Evolutionary conservation across 2,113 vertebrate species (phyloP).

Genomic region (Chloroceryle aenea): DNA sequence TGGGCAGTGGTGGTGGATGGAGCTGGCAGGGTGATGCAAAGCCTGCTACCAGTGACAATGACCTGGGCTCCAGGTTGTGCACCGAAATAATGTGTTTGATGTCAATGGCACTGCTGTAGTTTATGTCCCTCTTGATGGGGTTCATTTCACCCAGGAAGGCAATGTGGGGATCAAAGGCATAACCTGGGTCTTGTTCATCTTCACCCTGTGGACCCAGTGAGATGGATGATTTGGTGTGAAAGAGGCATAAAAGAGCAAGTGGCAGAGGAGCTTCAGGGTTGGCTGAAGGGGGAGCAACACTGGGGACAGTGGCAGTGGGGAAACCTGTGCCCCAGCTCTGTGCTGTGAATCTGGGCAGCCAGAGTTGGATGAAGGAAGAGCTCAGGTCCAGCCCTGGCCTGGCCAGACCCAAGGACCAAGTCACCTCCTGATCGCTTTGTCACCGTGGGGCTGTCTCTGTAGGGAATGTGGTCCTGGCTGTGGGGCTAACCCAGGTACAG

Average conservation of each 20-base stretch:
- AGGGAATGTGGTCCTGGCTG: rapidly evolving
- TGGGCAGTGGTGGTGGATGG: background rate
- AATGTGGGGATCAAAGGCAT: background rate
- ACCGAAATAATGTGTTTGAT: rapidly evolving
- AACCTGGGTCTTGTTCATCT: background rate
- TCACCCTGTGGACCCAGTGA: background rate
- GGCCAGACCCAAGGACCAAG: background rate
- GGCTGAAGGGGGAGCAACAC: background rate
- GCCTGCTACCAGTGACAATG: background rate
- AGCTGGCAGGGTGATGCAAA: background rate
- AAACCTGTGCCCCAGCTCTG: background rate
- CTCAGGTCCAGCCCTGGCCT: background rate
- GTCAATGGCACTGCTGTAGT: background rate
- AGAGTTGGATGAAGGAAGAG: background rate
- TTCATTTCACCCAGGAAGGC: background rate
- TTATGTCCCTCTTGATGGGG: background rate
- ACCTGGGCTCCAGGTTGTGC: background rate
- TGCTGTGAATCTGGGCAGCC: rapidly evolving
- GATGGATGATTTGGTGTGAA: background rate
- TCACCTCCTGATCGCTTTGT: background rate
- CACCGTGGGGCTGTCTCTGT: background rate
- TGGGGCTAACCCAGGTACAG: too few relatives aligned
- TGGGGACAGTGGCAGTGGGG: background rate
- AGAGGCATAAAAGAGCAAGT: background rate
- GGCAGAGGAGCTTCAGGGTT: background rate